Conservation (phyloP, 2,113 vertebrate genomes). For the Cervus canadensis region DNA sequence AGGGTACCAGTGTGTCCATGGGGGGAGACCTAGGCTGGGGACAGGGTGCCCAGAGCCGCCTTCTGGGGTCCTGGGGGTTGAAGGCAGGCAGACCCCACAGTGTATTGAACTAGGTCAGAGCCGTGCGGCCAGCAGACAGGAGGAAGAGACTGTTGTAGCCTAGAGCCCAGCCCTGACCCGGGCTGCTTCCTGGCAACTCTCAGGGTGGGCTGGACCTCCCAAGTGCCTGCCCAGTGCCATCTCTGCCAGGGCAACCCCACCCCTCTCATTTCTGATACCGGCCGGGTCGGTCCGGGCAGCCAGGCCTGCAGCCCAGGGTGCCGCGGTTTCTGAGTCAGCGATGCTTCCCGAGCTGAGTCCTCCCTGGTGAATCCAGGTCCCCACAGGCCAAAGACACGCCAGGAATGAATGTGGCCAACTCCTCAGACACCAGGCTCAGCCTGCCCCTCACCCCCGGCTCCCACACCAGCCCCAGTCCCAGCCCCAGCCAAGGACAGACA, state of each 20-base stretch:
- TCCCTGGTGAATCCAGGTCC: not conserved
- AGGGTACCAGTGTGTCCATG: no score
- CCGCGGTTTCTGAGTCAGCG: not conserved
- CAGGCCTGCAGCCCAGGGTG: not conserved
- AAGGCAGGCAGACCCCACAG: not conserved
- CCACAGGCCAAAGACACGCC: not conserved
- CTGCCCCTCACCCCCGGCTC: not conserved
- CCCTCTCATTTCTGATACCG: not conserved
- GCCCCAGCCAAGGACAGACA: not conserved
- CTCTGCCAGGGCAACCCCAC: not conserved
- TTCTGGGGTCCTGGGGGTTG: not conserved
- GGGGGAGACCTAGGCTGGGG: accelerated
- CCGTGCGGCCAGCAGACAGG: accelerated
- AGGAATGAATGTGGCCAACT: not conserved
- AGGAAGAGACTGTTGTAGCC: not conserved
- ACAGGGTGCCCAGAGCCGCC: not conserved
- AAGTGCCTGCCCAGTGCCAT: no score
- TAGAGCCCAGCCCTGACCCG: not conserved
- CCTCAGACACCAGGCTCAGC: not conserved
- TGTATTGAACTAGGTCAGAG: no score
- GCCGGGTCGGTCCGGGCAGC: not conserved
- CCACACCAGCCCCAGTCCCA: not conserved
- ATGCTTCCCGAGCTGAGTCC: not conserved
- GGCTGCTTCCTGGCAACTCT: not conserved
- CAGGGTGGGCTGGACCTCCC: not conserved